Conservation (phyloP, 2,113 vertebrate species). For the Oncorhynchus masou region DNA sequence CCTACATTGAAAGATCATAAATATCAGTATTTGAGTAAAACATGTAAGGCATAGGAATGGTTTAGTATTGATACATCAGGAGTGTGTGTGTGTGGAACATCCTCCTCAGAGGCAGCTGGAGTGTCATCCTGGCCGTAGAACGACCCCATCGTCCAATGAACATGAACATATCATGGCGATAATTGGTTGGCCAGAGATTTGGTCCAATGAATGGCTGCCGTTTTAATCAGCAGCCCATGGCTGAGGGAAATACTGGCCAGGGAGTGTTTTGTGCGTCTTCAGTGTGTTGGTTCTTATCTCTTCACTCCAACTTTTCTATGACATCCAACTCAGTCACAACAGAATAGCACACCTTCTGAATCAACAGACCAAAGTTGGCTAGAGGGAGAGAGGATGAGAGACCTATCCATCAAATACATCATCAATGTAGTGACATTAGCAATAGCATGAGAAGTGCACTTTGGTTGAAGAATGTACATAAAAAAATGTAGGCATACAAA, state of each 20-base stretch:
- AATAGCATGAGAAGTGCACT: no score
- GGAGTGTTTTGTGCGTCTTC: conserved; percentile 7
- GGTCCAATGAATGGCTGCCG: background rate
- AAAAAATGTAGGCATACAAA: no score
- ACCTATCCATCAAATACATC: background rate
- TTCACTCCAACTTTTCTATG: conserved; percentile 56
- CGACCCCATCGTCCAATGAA: conserved; percentile 9
- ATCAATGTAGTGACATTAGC: background rate
- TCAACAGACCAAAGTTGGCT: conserved; percentile 69
- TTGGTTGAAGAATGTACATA: no score
- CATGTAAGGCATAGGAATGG: conserved; percentile 8
- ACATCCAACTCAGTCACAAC: conserved; percentile 86
- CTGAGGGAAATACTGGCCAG: background rate
- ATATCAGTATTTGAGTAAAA: conserved; percentile 2
- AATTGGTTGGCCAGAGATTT: conserved; percentile 5
- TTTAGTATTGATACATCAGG: conserved; percentile 13
- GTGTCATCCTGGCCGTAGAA: conserved; percentile 1
- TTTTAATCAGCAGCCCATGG: background rate
- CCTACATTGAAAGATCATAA: background rate
- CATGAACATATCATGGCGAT: conserved; percentile 5
- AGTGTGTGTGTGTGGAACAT: conserved; percentile 13
- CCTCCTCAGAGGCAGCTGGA: conserved; percentile 3
- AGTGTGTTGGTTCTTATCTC: background rate
- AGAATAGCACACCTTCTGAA: conserved; percentile 83
- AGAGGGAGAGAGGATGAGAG: background rate